Base-by-base conservation (phyloP, 1,140 invertebrate genomes). In the Tetraneura akinire region DNA sequence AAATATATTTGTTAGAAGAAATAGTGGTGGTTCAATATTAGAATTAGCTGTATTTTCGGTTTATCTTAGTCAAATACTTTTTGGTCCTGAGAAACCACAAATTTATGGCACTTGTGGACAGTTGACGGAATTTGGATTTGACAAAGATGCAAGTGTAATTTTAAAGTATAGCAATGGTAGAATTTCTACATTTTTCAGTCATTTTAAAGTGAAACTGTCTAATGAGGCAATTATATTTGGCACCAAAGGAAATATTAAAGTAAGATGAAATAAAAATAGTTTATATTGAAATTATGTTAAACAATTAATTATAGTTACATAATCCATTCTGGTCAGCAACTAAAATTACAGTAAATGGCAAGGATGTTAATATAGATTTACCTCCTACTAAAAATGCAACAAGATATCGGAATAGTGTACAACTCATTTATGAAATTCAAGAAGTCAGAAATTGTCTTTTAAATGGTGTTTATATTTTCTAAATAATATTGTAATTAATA, bases 351-450 rank as follows among this genome's bases (percentile, higher is more conserved):
- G 8, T 76, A 23, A 76, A 76, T 16, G 71, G 29, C 9, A 45
- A 8, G 8, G 51, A 76, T 16, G 57, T 45, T 10, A 23, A 57
- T 57, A 76, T 76, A 16, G 71, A 76, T 16, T 18, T 55, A 6
- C 71, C 71, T 23, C 4, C 1, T 23, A 85, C 87, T 2, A 85
- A 85, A 49, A 70, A 86, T 9, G 80, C 85, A 45, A 90, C 88
- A 74, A 90, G 90, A 85, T 93, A 90, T 82, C 83, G 80, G 21
- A 93, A 94, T 84, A 92, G 91, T 49, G 88, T 87, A 70, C 92
- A 91, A 32, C 85, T 95, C 18, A 86, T 88, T 47, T 95, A 91
- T 83, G 90, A 96, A 86, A 91, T 92, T 11, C 86, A 89, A 62
- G 92, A 94, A 87, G 91, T 90, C 32, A 87, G 91, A 42, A 86